Evolutionary conservation across 2,797 vertebrate genomes (phyloP).

Genomic region (Petrocephalus schoutedeni): DNA sequence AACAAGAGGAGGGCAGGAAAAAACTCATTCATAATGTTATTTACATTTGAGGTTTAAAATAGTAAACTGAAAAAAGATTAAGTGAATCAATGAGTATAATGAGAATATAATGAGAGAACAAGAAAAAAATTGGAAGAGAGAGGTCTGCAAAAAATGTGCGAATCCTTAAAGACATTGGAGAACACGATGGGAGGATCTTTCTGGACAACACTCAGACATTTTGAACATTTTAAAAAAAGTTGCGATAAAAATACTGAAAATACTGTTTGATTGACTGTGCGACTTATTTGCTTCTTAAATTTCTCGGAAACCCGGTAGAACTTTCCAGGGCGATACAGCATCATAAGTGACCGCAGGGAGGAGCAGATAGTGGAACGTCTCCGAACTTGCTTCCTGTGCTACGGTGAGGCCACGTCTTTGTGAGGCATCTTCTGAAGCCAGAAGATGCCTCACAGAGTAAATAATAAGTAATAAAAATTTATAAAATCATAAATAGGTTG

Average conservation of each 20-base stretch:
- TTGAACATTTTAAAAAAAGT: background rate
- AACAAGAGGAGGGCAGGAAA: background rate
- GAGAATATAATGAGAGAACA: background rate
- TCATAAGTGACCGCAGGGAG: background rate
- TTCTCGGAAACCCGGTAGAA: background rate
- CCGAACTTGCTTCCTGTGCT: slow-evolving; percentile 15
- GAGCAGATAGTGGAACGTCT: background rate
- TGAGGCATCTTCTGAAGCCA: background rate
- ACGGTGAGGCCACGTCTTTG: background rate
- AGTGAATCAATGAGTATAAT: background rate
- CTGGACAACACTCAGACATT: background rate
- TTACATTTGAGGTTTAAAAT: background rate
- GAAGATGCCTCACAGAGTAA: too few relatives aligned
- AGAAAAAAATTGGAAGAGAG: background rate
- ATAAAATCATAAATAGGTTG: background rate
- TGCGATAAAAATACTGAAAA: background rate
- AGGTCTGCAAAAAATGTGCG: background rate
- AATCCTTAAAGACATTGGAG: background rate
- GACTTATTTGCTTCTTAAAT: background rate
- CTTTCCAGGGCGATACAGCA: slow-evolving; percentile 6
- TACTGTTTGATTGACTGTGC: background rate
- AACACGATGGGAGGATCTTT: background rate
- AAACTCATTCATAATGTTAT: background rate
- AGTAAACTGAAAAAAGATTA: background rate
- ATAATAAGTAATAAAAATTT: too few relatives aligned